These are phyloP conservation scores for Arrhamphus sclerolepis DNA, from an alignment of 2,797 vertebrate genomes.

Conservation along the genomic window DNA sequence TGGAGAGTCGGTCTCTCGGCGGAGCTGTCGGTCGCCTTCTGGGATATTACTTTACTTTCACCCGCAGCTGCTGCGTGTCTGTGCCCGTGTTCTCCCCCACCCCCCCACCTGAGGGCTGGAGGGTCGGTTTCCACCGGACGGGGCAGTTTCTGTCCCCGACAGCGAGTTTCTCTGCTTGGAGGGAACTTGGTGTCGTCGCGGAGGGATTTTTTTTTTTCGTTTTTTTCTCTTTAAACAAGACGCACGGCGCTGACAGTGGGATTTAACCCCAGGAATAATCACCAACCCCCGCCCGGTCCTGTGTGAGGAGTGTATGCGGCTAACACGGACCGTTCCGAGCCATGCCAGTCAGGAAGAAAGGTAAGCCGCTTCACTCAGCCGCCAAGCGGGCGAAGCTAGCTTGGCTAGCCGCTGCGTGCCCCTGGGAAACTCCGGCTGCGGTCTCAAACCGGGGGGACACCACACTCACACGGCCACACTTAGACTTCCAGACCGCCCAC, in stretches of 20 bases:
- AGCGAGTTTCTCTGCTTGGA: conserved; percentile 23
- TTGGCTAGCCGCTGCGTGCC: conserved; percentile 40
- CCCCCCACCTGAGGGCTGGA: not conserved
- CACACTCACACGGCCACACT: no score
- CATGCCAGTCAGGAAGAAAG: conserved; percentile 94
- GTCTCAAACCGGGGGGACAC: no score
- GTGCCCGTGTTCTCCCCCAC: not conserved
- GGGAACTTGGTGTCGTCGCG: conserved; percentile 60
- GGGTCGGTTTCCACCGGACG: not conserved
- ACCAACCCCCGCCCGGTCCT: conserved; percentile 5
- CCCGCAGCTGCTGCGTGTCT: not conserved
- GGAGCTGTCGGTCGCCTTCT: conserved; percentile 1
- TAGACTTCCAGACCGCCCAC: rapidly evolving
- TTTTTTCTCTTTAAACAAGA: not conserved
- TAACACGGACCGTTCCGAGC: conserved; percentile 28
- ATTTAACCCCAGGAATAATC: conserved; percentile 10
- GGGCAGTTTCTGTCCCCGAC: conserved; percentile 1
- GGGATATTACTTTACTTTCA: not conserved
- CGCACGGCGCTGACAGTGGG: conserved; percentile 49
- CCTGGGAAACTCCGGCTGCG: not conserved
- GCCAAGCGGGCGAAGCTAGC: conserved; percentile 37
- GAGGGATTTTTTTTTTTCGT: conserved; percentile 38
- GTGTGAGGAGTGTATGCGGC: conserved; percentile 42
- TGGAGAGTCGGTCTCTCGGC: conserved; percentile 25
- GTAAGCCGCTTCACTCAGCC: conserved; percentile 76